phyloP scores from a whole-genome alignment of 1,140 invertebrate species.

The Drosophila equinoxialis region DNA sequence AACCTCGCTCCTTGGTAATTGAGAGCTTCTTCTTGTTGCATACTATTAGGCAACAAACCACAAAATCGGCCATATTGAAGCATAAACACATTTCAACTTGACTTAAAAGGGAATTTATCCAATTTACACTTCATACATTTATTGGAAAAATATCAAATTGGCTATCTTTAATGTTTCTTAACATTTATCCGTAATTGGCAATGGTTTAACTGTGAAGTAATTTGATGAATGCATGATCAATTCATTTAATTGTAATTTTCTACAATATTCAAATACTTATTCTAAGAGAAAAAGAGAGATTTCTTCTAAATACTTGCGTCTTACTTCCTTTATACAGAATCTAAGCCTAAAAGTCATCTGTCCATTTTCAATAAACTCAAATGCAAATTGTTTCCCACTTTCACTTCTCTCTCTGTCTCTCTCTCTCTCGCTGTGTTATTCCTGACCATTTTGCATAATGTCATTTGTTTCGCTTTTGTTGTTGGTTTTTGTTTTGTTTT shows the following conservation, averaged over 20 bases:
- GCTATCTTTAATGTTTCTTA: too few species aligned
- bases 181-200: too few species aligned
- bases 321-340: background rate
- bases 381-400: conserved; percentile 29
- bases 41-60: conserved; percentile 24
- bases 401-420: background rate
- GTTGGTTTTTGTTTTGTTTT: conserved; percentile 32
- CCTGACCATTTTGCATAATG: conserved; percentile 19
- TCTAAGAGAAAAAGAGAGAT: background rate
- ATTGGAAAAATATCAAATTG: too few species aligned
- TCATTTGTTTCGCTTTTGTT: conserved; percentile 16
- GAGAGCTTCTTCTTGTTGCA: conserved; percentile 16
- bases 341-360: conserved; percentile 1
- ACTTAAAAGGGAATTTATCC: background rate
- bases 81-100: background rate
- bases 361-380: conserved; percentile 31
- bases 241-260: too few species aligned
- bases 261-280: too few species aligned
- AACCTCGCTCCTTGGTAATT: background rate
- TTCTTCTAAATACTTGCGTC: background rate
- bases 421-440: background rate
- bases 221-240: too few species aligned
- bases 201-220: too few species aligned
- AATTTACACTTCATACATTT: too few species aligned
- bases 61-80: conserved; percentile 5